These are phyloP conservation scores for Channa argus DNA, from an alignment of 2,113 vertebrate genomes.

Conservation along the genomic window DNA sequence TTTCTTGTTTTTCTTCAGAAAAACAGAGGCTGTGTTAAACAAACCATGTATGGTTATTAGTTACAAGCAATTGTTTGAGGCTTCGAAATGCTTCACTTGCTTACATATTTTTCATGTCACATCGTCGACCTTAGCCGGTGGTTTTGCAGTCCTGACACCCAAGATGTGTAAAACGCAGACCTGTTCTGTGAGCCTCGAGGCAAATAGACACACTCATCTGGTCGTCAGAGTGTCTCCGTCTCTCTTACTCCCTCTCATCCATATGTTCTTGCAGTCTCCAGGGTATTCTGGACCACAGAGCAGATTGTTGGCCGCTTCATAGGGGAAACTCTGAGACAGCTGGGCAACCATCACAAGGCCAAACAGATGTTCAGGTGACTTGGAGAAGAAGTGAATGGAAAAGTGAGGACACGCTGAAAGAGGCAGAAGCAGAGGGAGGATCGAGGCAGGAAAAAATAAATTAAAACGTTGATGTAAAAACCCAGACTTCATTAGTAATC, in stretches of 20 bases:
- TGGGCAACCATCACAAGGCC: constrained; percentile 75
- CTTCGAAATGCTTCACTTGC: constrained; percentile 17
- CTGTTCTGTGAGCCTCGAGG: constrained; percentile 57
- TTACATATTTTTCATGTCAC: constrained; percentile 28
- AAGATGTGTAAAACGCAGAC: constrained; percentile 52
- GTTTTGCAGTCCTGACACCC: constrained; percentile 53
- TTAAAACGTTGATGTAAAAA: constrained; percentile 49
- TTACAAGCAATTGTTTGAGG: constrained; percentile 18
- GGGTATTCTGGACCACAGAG: constrained; percentile 68
- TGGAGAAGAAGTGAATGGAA: constrained; percentile 54
- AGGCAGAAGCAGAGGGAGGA: constrained; percentile 7
- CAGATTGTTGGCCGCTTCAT: constrained; percentile 75
- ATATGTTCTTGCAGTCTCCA: constrained; percentile 60
- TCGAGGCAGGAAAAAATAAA: constrained; percentile 25
- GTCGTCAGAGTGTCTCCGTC: constrained; percentile 42
- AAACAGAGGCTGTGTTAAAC: constrained; percentile 24
- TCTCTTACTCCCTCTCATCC: constrained; percentile 52
- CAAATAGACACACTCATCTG: constrained; percentile 67
- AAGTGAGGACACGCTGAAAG: constrained; percentile 4
- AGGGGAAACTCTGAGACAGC: constrained; percentile 73
- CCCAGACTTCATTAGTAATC: constrained; percentile 62
- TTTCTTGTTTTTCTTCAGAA: constrained; percentile 25
- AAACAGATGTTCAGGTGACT: constrained; percentile 79
- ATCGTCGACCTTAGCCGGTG: constrained; percentile 35
- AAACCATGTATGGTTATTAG: constrained; percentile 37